Evolutionary conservation across 2,797 vertebrate genomes (phyloP).

Genomic region (Micromesistius poutassou): DNA sequence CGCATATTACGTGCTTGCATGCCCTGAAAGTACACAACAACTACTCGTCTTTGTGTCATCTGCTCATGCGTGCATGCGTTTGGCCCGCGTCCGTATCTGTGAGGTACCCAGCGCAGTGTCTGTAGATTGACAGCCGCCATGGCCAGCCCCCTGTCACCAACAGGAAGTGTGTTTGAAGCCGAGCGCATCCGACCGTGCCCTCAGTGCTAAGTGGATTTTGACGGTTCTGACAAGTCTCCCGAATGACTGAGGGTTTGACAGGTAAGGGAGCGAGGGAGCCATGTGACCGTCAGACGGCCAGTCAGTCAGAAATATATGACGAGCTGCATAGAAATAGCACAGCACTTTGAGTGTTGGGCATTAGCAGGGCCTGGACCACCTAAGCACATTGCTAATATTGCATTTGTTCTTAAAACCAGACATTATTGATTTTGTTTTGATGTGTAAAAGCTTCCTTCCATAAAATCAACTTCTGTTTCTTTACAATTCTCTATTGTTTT

Average conservation of each 20-base stretch:
- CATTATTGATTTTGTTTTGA: no score
- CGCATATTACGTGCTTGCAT: no score
- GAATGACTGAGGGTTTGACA: slow-evolving; percentile 45
- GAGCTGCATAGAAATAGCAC: slow-evolving; percentile 43
- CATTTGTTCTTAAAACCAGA: slow-evolving; percentile 9
- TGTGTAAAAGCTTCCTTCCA: no score
- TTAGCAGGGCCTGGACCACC: background rate
- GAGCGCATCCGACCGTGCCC: slow-evolving; percentile 47
- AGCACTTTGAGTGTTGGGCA: slow-evolving; percentile 7
- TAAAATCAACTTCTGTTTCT: no score
- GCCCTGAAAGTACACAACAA: no score
- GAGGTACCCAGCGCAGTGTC: no score
- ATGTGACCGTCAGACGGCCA: slow-evolving; percentile 26
- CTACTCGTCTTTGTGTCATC: no score
- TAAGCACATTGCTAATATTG: slow-evolving; percentile 9
- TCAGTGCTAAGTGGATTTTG: slow-evolving; percentile 61
- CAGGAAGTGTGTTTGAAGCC: slow-evolving; percentile 14
- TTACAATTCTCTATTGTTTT: no score
- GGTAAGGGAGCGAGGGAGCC: slow-evolving; percentile 2
- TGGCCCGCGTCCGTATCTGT: no score
- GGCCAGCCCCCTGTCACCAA: slow-evolving; percentile 22
- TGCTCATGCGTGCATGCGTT: no score
- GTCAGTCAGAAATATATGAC: slow-evolving; percentile 38
- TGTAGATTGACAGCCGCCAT: slow-evolving; percentile 18
- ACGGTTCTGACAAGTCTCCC: slow-evolving; percentile 39